Evolutionary conservation across 2,888 invertebrate species (phyloP).

Genomic region (Nemotelus nigrinus): DNA sequence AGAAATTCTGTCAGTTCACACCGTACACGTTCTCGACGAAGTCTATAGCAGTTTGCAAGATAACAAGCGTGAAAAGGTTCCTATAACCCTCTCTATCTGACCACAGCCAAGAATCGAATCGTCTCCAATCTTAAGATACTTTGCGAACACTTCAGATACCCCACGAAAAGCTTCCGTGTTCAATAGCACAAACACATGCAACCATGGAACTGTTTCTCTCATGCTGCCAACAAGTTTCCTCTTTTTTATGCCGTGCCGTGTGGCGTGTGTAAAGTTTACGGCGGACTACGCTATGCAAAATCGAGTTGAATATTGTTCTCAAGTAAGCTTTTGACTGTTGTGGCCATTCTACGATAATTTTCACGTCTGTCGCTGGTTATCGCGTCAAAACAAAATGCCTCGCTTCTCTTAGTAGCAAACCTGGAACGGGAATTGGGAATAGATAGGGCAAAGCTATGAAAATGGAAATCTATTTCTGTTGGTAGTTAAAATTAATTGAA

Average conservation of each 20-base stretch:
- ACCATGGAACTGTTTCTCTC: not conserved
- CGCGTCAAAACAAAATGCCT: not conserved
- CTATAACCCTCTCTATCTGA: slow-evolving; percentile 13
- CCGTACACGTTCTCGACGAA: too few species aligned
- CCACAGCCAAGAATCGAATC: not conserved
- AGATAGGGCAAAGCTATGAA: not conserved
- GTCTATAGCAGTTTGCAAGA: not conserved
- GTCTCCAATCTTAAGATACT: slow-evolving; percentile 13
- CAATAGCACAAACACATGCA: not conserved
- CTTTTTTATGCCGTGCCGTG: not conserved
- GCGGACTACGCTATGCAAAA: not conserved
- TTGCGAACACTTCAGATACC: slow-evolving; percentile 2
- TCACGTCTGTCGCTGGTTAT: slow-evolving; percentile 9
- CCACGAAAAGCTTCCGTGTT: slow-evolving; percentile 24
- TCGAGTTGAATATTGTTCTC: slow-evolving; percentile 4
- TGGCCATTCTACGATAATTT: slow-evolving; percentile 4
- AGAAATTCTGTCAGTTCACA: too few species aligned
- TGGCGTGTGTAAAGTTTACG: not conserved
- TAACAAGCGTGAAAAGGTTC: not conserved
- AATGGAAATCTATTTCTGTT: too few species aligned
- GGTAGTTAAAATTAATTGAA: too few species aligned
- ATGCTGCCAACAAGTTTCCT: slow-evolving; percentile 1
- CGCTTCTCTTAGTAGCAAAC: not conserved
- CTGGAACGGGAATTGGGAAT: not conserved
- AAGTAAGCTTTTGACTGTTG: not conserved